Percentiles rank a stretch among this genome's conserved stretches.
phyloP scores from a whole-genome alignment of 1,140 invertebrate species.

The Bombus pascuorum region DNA sequence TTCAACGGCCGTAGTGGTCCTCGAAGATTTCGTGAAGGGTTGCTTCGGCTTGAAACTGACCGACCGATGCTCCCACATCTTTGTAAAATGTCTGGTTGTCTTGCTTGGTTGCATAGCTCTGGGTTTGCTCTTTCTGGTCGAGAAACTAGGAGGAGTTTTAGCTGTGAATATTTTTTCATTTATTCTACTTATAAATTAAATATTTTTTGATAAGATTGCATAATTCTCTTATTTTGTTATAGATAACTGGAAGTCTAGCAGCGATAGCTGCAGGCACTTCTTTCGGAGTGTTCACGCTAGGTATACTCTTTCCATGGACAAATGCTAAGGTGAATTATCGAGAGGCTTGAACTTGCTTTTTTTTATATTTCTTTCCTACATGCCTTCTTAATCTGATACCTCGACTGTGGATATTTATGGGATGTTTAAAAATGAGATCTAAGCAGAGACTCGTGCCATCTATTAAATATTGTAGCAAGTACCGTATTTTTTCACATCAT shows the following conservation, averaged over 20 bases:
- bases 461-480: too few relatives aligned
- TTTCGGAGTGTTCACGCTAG: conserved; percentile 92
- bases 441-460: too few relatives aligned
- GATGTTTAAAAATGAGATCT: too few relatives aligned
- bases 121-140: conserved; percentile 87
- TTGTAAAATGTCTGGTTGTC: conserved; percentile 87
- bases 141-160: conserved; percentile 88
- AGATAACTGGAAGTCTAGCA: conserved; percentile 91
- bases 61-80: conserved; percentile 84
- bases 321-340: conserved; percentile 84
- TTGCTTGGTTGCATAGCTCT: conserved; percentile 86
- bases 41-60: conserved; percentile 85
- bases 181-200: background rate
- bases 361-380: background rate
- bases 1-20: conserved; percentile 90
- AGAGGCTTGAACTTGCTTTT: background rate
- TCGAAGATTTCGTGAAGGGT: conserved; percentile 91
- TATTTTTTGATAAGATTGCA: background rate
- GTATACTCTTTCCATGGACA: conserved; percentile 92
- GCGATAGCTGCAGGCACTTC: conserved; percentile 92
- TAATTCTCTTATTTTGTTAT: background rate
- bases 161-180: conserved; percentile 82
- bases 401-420: too few relatives aligned
- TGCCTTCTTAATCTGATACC: background rate
- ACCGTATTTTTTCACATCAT: too few relatives aligned